phyloP scores from a whole-genome alignment of 2,888 invertebrate species.

The Rapana venosa region DNA sequence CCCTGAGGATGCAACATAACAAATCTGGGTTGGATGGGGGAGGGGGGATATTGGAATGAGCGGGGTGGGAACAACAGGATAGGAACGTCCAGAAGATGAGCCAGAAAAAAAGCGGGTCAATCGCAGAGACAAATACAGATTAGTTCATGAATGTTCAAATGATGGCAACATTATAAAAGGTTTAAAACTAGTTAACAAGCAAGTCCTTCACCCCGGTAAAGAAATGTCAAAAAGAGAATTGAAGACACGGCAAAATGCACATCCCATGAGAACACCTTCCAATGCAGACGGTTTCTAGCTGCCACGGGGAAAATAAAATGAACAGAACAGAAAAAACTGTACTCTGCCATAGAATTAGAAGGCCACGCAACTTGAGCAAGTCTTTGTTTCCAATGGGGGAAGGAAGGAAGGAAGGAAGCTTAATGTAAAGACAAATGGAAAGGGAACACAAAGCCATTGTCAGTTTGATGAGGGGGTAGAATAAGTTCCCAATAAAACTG shows the following conservation, averaged over 20 bases:
- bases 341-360: conserved; percentile 34
- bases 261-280: conserved; percentile 11
- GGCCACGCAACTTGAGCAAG: conserved; percentile 38
- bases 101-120: too few species aligned
- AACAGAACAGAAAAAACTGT: neutral
- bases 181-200: too few species aligned
- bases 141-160: too few species aligned
- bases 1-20: too few species aligned
- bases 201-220: neutral
- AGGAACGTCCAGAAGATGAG: too few species aligned
- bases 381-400: too few species aligned
- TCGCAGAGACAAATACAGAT: too few species aligned
- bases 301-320: conserved; percentile 15
- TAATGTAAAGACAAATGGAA: neutral
- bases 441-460: neutral
- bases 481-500: neutral
- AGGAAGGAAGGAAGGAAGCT: neutral
- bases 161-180: too few species aligned
- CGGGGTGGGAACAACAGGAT: too few species aligned
- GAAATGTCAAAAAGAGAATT: neutral
- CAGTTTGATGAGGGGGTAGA: neutral
- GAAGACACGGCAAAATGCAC: neutral
- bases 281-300: conserved; percentile 31
- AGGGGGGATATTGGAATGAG: too few species aligned
- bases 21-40: too few species aligned